Conservation (phyloP, 2,888 invertebrate species). For the Ypsolopha scabrella region DNA sequence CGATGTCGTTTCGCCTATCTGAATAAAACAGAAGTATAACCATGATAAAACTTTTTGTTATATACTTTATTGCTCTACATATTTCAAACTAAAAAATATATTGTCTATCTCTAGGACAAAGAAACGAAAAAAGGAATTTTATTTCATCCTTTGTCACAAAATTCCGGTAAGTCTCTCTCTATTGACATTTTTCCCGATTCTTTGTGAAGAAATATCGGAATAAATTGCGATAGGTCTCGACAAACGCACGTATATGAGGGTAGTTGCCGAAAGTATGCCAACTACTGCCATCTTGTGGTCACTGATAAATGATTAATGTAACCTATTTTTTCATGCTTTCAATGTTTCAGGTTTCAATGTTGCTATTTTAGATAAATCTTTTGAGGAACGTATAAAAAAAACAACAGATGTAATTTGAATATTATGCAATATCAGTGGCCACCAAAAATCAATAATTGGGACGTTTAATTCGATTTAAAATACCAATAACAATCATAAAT, state of each 20-base stretch:
- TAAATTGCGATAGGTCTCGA: constrained; percentile 13
- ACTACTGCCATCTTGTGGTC: constrained; percentile 24
- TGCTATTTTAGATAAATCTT: too few relatives aligned
- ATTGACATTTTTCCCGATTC: constrained; percentile 2
- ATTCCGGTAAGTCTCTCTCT: background rate
- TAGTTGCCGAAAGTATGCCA: background rate
- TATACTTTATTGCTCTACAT: too few relatives aligned
- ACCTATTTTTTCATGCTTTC: constrained; percentile 44
- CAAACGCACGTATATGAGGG: background rate
- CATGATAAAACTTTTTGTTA: too few relatives aligned
- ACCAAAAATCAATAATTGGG: too few relatives aligned
- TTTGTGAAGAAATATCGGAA: constrained; percentile 12
- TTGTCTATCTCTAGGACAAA: background rate
- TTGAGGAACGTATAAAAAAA: too few relatives aligned
- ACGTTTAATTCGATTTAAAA: too few relatives aligned
- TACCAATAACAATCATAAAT: too few relatives aligned
- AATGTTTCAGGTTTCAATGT: constrained; percentile 17
- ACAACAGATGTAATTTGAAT: too few relatives aligned
- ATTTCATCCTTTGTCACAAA: constrained; percentile 3
- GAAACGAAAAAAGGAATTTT: background rate
- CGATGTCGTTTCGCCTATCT: too few relatives aligned
- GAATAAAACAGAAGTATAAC: too few relatives aligned
- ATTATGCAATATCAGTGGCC: too few relatives aligned
- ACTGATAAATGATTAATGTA: constrained; percentile 57
- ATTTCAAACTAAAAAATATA: too few relatives aligned